Percentiles rank a stretch among this genome's conserved stretches.
phyloP scores from a whole-genome alignment of 1,140 invertebrate species.

The Pseudachorutes palmiensis region DNA sequence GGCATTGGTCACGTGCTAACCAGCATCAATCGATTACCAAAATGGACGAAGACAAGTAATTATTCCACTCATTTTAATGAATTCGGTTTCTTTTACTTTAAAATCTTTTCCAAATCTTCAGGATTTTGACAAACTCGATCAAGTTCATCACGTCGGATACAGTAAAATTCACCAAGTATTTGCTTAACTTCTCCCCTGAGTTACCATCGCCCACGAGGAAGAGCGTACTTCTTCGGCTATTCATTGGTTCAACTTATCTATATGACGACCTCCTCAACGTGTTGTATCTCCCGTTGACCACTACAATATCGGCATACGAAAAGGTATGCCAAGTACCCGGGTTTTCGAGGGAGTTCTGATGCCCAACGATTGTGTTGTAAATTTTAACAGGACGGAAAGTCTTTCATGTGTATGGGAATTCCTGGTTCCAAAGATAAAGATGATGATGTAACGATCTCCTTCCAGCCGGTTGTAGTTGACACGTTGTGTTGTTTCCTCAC shows the following conservation, averaged over 20 bases:
- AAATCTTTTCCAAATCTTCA: not conserved
- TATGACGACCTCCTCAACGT: not conserved
- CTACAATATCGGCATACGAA: too few relatives aligned
- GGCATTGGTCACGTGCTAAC: too few relatives aligned
- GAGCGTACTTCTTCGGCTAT: not conserved
- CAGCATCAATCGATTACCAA: too few relatives aligned
- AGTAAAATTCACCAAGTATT: not conserved
- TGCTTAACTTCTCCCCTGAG: not conserved
- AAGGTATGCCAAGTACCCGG: not conserved
- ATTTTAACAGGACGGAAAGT: not conserved
- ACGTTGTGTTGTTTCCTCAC: not conserved
- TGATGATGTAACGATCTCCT: too few relatives aligned
- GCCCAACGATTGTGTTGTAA: not conserved
- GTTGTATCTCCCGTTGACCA: not conserved
- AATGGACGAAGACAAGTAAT: too few relatives aligned
- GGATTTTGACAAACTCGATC: not conserved
- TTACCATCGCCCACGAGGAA: not conserved
- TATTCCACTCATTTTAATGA: too few relatives aligned
- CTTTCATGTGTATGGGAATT: not conserved
- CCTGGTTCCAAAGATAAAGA: too few relatives aligned
- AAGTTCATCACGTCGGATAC: not conserved
- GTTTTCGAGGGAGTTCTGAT: not conserved
- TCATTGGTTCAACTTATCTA: not conserved
- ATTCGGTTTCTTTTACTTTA: too few relatives aligned
- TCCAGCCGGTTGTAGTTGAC: not conserved